Percentiles rank a stretch among this genome's conserved stretches.
Evolutionary conservation across 1,140 invertebrate genomes (phyloP).

Genomic region (Neelides sp.): DNA sequence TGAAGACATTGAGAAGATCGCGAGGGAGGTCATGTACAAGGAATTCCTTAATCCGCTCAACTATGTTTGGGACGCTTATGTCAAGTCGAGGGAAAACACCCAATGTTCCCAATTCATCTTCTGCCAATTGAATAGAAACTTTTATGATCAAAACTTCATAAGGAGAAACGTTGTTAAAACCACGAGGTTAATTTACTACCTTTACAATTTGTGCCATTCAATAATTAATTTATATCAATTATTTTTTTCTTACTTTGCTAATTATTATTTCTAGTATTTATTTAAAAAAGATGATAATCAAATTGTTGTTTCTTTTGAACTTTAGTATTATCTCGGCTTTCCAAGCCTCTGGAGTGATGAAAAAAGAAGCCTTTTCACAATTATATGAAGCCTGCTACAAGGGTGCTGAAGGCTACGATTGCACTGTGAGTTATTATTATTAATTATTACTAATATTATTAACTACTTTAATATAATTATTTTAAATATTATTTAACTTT

Average conservation of each 20-base stretch:
- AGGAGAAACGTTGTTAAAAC: constrained; percentile 27
- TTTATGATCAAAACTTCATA: constrained; percentile 28
- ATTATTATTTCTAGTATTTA: too few species aligned
- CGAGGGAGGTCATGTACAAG: constrained; percentile 26
- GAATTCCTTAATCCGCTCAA: constrained; percentile 25
- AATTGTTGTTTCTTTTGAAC: background rate
- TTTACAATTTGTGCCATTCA: background rate
- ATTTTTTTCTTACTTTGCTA: too few species aligned
- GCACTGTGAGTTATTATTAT: constrained; percentile 24
- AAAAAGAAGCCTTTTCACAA: constrained; percentile 24
- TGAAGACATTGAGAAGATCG: constrained; percentile 25
- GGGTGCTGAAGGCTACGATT: constrained; percentile 28
- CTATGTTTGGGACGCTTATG: constrained; percentile 22
- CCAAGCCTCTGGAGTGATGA: constrained; percentile 21
- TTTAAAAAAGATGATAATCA: background rate
- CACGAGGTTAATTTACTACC: background rate
- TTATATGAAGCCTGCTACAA: constrained; percentile 23
- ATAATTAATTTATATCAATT: too few species aligned
- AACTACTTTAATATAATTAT: background rate
- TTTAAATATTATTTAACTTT: constrained; percentile 1
- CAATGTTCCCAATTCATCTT: constrained; percentile 26
- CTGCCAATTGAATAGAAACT: constrained; percentile 29
- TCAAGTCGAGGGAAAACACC: constrained; percentile 18
- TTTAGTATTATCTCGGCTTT: constrained; percentile 27
- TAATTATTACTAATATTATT: constrained; percentile 1